Percentiles rank a stretch among this genome's conserved stretches.
phyloP scores from a whole-genome alignment of 2,113 vertebrate genomes.

The Triplophysa rosa region DNA sequence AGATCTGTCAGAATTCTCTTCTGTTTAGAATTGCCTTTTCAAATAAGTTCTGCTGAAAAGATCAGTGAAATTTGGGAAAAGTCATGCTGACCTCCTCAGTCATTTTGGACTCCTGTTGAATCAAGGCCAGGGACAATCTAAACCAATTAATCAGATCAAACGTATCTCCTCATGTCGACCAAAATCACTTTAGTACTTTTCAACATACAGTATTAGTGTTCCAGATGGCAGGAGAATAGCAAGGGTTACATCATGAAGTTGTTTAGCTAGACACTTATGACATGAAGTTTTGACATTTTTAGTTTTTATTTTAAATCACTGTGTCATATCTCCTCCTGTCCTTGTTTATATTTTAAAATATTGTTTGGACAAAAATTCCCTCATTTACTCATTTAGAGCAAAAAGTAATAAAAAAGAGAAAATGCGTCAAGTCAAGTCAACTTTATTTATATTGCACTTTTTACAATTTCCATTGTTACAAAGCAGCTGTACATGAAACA shows the following conservation, averaged over 20 bases:
- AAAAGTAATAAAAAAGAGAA: too few relatives aligned
- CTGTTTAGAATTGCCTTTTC: not conserved
- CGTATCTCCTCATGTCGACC: not conserved
- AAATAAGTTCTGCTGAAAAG: slow-evolving; percentile 15
- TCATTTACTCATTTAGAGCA: too few relatives aligned
- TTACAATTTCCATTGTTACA: too few relatives aligned
- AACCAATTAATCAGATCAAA: not conserved
- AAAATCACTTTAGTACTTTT: not conserved
- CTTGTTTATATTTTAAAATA: too few relatives aligned
- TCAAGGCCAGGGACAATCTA: not conserved
- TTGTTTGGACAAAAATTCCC: too few relatives aligned
- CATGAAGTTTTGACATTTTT: not conserved
- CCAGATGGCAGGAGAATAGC: not conserved
- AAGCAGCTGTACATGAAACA: too few relatives aligned
- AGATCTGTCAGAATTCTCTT: slow-evolving; percentile 50
- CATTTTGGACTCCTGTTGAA: not conserved
- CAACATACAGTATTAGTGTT: not conserved
- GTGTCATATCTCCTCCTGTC: too few relatives aligned
- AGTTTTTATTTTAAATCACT: too few relatives aligned
- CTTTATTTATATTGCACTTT: too few relatives aligned
- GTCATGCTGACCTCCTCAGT: not conserved
- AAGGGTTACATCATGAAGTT: not conserved
- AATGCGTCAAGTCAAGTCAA: too few relatives aligned
- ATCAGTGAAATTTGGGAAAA: slow-evolving; percentile 6
- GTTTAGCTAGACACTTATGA: not conserved